phyloP scores from a whole-genome alignment of 2,888 invertebrate species.

The Portevinia maculata region DNA sequence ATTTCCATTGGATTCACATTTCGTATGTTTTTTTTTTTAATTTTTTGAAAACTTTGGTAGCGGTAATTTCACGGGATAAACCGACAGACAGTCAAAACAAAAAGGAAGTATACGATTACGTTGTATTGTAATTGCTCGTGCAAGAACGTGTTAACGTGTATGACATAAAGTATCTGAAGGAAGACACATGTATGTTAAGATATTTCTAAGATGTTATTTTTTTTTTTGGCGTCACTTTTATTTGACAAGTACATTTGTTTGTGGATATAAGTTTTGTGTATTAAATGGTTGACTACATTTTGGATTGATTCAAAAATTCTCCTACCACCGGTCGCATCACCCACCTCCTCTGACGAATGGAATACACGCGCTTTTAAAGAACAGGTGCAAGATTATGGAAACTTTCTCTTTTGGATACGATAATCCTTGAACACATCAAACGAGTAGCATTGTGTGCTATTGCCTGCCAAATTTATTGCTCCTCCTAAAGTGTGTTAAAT shows the following conservation, averaged over 20 bases:
- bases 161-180: no score
- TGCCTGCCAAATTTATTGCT: neutral
- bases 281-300: no score
- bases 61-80: neutral
- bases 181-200: no score
- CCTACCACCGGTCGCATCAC: no score
- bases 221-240: no score
- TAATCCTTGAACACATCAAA: neutral
- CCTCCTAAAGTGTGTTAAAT: neutral
- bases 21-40: conserved; percentile 28
- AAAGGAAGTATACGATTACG: neutral
- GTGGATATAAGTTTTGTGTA: no score
- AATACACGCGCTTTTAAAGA: neutral
- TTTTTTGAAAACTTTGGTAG: conserved; percentile 4
- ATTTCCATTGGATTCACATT: neutral
- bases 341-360: neutral
- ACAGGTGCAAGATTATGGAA: neutral
- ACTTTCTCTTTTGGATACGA: neutral
- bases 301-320: no score
- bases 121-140: neutral
- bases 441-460: neutral
- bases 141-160: no score
- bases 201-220: no score
- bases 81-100: conserved; percentile 13
- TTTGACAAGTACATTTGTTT: no score